Conservation (phyloP, 2,113 vertebrate species). For the Tachysurus fulvidraco region DNA sequence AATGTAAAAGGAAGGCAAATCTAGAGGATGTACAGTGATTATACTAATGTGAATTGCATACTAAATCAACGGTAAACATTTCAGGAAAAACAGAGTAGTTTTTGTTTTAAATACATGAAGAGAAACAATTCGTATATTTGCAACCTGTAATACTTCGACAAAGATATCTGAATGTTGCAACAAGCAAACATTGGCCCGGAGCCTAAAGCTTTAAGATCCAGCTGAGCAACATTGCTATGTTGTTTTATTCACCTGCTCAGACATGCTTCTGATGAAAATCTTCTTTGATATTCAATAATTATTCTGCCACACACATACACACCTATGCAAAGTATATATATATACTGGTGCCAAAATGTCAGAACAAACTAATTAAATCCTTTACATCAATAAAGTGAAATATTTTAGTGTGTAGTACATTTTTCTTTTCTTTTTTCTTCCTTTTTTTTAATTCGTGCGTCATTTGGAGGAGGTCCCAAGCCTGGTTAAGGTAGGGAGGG, state of each 20-base stretch:
- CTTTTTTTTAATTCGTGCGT: neutral
- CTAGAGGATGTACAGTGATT: neutral
- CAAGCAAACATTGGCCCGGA: neutral
- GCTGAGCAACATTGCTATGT: slow-evolving; percentile 27
- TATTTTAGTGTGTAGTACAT: neutral
- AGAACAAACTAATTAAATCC: neutral
- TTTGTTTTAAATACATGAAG: neutral
- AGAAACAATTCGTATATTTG: neutral
- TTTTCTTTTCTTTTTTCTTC: neutral
- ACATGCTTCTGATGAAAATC: neutral
- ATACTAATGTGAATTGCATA: too few relatives aligned
- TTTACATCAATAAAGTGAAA: neutral
- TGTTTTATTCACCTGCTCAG: slow-evolving; percentile 3
- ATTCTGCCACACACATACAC: slow-evolving; percentile 3
- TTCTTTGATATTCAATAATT: neutral
- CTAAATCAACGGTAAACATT: too few relatives aligned
- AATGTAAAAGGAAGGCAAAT: neutral
- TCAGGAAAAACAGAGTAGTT: neutral
- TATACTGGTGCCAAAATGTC: neutral
- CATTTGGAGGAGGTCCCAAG: too few relatives aligned
- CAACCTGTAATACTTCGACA: slow-evolving; percentile 4
- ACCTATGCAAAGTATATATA: neutral
- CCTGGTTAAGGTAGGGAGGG: too few relatives aligned
- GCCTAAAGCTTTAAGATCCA: slow-evolving; percentile 6
- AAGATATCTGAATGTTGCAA: neutral